Conservation (phyloP, 2,797 vertebrate species). For the Chloroceryle amazona region DNA sequence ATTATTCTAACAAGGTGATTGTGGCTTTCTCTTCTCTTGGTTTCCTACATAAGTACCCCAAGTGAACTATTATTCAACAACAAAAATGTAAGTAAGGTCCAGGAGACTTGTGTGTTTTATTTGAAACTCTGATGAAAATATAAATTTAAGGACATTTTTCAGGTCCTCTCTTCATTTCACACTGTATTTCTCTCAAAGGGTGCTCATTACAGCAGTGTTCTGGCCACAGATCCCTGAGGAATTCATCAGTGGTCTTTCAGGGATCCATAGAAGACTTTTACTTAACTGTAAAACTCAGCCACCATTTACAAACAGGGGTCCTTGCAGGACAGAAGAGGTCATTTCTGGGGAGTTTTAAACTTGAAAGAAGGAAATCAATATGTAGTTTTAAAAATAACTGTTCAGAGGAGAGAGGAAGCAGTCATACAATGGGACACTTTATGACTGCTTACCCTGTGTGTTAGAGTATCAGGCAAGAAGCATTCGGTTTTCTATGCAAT, state of each 20-base stretch:
- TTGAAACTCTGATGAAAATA: constrained; percentile 4
- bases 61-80: background rate
- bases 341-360: background rate
- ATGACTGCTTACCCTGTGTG: background rate
- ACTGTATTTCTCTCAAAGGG: background rate
- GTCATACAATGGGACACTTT: background rate
- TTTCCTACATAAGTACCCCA: background rate
- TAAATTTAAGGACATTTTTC: background rate
- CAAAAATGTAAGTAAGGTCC: background rate
- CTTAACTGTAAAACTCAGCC: background rate
- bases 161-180: background rate
- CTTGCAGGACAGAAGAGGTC: background rate
- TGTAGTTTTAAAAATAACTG: constrained; percentile 18
- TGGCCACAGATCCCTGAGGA: background rate
- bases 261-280: constrained; percentile 16
- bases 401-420: background rate
- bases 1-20: background rate
- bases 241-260: constrained; percentile 44
- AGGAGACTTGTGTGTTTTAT: background rate
- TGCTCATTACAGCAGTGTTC: background rate
- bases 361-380: constrained; percentile 41
- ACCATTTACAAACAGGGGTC: background rate
- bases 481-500: fast-evolving
- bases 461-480: background rate
- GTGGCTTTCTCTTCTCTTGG: background rate